Percentiles rank a stretch among this genome's conserved stretches.
phyloP scores from a whole-genome alignment of 2,113 vertebrate species.

The Mustelus asterias region DNA sequence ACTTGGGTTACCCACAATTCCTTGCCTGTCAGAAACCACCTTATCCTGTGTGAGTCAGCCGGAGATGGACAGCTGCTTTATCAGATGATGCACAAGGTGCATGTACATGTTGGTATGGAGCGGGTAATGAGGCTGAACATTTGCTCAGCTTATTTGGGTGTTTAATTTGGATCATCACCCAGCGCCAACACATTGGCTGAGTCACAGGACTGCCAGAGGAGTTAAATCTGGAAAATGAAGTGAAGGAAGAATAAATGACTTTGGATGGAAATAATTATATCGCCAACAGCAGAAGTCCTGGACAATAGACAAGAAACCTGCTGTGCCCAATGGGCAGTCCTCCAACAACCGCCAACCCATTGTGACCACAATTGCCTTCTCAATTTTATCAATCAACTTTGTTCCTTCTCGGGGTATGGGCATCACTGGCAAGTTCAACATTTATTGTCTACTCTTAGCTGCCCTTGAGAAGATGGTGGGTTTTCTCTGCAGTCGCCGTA shows the following conservation, averaged over 20 bases:
- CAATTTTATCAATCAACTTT: background rate
- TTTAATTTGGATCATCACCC: background rate
- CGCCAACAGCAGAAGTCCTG: background rate
- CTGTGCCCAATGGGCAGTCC: background rate
- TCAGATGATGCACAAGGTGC: background rate
- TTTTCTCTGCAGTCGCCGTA: background rate
- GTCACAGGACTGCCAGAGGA: background rate
- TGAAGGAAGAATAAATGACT: background rate
- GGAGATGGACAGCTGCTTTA: background rate
- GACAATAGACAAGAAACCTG: background rate
- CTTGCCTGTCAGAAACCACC: background rate
- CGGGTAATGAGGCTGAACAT: background rate
- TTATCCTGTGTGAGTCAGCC: background rate
- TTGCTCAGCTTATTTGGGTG: background rate
- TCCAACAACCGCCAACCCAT: background rate
- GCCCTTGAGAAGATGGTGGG: too few relatives aligned
- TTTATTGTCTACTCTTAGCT: background rate
- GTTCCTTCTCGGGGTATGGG: background rate
- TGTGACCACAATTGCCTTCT: background rate
- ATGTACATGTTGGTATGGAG: background rate
- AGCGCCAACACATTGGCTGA: background rate
- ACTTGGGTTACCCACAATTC: background rate
- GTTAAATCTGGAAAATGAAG: background rate
- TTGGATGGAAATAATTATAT: background rate
- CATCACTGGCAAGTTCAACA: background rate